These are phyloP conservation scores for Loris lydekkerianus DNA, from an alignment of 2,797 vertebrate genomes.

Conservation along the genomic window DNA sequence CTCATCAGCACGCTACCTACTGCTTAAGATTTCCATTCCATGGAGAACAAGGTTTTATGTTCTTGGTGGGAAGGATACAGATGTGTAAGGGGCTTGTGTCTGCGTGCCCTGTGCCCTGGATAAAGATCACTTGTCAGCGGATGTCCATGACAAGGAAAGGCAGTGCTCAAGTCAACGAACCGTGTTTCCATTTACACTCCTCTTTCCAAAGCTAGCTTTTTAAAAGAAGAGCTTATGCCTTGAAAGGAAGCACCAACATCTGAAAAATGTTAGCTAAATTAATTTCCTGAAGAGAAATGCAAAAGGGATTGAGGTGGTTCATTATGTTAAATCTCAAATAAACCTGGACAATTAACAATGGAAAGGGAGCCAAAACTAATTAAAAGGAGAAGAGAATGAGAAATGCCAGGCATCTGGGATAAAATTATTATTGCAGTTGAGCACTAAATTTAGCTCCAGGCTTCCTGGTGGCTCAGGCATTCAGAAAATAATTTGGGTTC, in stretches of 20 bases:
- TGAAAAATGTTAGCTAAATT: constrained; percentile 79
- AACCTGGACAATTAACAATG: constrained; percentile 84
- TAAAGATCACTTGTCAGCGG: neutral
- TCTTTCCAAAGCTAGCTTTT: constrained; percentile 26
- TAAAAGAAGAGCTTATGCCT: constrained; percentile 26
- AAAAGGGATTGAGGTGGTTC: constrained; percentile 74
- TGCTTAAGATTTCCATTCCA: constrained; percentile 21
- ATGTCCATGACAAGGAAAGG: neutral
- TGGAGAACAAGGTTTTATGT: neutral
- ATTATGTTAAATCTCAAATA: constrained; percentile 82
- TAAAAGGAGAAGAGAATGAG: constrained; percentile 81
- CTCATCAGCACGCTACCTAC: constrained; percentile 13
- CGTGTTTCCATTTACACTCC: neutral
- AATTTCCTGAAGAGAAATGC: constrained; percentile 72
- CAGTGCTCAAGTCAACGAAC: neutral
- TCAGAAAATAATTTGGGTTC: constrained; percentile 77
- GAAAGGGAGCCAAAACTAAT: constrained; percentile 83
- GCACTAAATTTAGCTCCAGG: constrained; percentile 78
- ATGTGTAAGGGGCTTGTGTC: neutral
- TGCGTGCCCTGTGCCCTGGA: neutral
- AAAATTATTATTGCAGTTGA: constrained; percentile 78
- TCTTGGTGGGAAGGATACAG: neutral
- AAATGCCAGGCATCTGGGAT: constrained; percentile 79
- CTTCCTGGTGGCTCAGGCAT: constrained; percentile 68
- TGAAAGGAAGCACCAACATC: constrained; percentile 68